phyloP scores from a whole-genome alignment of 1,140 invertebrate species.

The Dermatophagoides farinae region DNA sequence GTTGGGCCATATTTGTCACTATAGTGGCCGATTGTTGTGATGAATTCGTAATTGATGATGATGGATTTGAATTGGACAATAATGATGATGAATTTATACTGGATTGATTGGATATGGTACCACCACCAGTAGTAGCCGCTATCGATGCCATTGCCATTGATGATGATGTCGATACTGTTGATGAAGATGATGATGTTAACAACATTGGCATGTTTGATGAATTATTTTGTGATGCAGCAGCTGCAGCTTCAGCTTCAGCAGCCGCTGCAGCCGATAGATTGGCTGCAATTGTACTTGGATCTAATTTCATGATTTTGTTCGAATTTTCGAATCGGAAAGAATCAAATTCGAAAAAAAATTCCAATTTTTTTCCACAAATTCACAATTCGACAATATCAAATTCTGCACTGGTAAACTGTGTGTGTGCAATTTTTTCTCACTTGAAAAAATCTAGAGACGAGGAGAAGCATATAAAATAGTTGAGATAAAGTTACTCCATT shows the following conservation, averaged over 20 bases:
- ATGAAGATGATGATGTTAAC: not conserved
- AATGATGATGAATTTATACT: not conserved
- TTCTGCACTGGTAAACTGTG: too few relatives aligned
- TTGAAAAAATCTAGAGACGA: too few relatives aligned
- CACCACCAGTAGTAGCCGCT: not conserved
- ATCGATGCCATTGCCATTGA: not conserved
- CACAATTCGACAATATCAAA: too few relatives aligned
- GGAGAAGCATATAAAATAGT: too few relatives aligned
- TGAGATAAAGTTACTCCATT: too few relatives aligned
- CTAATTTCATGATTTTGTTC: not conserved
- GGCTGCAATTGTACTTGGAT: constrained; percentile 3
- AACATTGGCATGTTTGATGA: not conserved
- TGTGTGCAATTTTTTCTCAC: too few relatives aligned
- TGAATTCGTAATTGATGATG: not conserved
- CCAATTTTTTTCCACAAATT: too few relatives aligned
- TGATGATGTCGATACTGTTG: not conserved
- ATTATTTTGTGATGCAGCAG: not conserved
- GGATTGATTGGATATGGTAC: not conserved
- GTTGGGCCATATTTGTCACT: not conserved
- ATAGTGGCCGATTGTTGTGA: not conserved
- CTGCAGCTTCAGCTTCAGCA: not conserved
- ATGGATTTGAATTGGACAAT: not conserved
- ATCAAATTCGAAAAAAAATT: too few relatives aligned
- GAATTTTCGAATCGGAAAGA: too few relatives aligned
- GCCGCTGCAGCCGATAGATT: constrained; percentile 1